Conservation (phyloP, 2,888 invertebrate genomes). For the Megastigmus dorsalis region DNA sequence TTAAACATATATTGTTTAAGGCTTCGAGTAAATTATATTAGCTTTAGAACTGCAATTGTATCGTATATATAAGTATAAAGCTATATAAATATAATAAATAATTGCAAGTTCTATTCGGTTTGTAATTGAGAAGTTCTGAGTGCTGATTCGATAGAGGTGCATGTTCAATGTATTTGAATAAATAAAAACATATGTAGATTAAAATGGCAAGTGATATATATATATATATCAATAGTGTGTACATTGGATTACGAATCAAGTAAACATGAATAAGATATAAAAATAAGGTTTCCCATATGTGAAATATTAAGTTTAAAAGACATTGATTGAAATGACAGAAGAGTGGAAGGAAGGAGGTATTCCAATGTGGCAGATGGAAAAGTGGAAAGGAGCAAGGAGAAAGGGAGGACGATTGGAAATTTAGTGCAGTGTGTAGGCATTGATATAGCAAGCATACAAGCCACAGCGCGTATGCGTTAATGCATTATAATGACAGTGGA, state of each 20-base stretch:
- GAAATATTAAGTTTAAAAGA: not conserved
- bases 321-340: not conserved
- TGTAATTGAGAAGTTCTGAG: not conserved
- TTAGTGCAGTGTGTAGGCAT: slow-evolving; percentile 23
- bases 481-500: slow-evolving; percentile 18
- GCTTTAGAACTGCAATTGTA: no score
- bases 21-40: no score
- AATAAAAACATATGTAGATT: not conserved
- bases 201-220: not conserved
- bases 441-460: slow-evolving; percentile 45
- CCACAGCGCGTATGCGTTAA: slow-evolving; percentile 23
- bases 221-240: not conserved
- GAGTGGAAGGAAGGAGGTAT: not conserved
- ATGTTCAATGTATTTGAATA: not conserved
- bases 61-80: not conserved
- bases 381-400: not conserved
- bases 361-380: not conserved
- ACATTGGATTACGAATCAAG: not conserved
- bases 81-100: no score
- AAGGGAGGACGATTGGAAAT: not conserved
- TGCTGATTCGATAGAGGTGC: not conserved
- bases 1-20: no score
- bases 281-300: not conserved
- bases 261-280: not conserved
- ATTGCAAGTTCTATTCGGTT: not conserved